Percentiles rank a stretch among this genome's conserved stretches.
phyloP scores from a whole-genome alignment of 2,888 invertebrate genomes.

The Parapristionchus giblindavisi region DNA sequence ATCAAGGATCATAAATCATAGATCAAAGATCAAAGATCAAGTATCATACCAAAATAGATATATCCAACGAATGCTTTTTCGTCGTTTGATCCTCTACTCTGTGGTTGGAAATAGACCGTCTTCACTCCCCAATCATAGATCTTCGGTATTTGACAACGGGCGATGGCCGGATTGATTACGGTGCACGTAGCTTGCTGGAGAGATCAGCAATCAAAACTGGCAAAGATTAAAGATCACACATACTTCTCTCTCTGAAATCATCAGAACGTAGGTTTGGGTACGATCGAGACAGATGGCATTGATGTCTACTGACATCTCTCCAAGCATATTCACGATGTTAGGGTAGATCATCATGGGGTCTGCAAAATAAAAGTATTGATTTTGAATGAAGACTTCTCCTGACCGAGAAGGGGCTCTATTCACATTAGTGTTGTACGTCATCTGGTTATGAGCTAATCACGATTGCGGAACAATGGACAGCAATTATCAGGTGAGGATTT shows the following conservation, averaged over 20 bases:
- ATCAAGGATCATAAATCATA: background rate
- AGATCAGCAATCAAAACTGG: background rate
- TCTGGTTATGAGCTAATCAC: slow-evolving; percentile 88
- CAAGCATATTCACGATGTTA: slow-evolving; percentile 95
- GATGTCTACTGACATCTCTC: slow-evolving; percentile 93
- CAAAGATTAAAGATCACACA: background rate
- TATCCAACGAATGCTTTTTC: slow-evolving; percentile 69
- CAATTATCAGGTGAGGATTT: too few species aligned
- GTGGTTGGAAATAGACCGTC: slow-evolving; percentile 68
- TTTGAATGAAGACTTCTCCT: background rate
- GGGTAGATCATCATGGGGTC: slow-evolving; percentile 74
- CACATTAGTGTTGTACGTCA: slow-evolving; percentile 75
- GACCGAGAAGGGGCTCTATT: background rate
- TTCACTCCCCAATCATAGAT: slow-evolving; percentile 69
- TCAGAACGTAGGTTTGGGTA: slow-evolving; percentile 64
- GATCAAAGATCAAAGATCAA: background rate
- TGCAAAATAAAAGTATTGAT: slow-evolving; percentile 39
- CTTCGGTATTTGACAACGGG: slow-evolving; percentile 65
- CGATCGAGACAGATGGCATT: slow-evolving; percentile 91
- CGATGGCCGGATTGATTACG: slow-evolving; percentile 66
- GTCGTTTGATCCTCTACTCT: slow-evolving; percentile 64
- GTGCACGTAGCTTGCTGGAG: slow-evolving; percentile 61
- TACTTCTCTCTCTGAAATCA: slow-evolving; percentile 67
- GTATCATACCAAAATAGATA: slow-evolving; percentile 67
- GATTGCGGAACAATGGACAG: slow-evolving; percentile 72